Percentiles rank a stretch among this genome's conserved stretches.
Conservation (phyloP, 2,888 invertebrate species). For the Cantharis flavilabris region DNA sequence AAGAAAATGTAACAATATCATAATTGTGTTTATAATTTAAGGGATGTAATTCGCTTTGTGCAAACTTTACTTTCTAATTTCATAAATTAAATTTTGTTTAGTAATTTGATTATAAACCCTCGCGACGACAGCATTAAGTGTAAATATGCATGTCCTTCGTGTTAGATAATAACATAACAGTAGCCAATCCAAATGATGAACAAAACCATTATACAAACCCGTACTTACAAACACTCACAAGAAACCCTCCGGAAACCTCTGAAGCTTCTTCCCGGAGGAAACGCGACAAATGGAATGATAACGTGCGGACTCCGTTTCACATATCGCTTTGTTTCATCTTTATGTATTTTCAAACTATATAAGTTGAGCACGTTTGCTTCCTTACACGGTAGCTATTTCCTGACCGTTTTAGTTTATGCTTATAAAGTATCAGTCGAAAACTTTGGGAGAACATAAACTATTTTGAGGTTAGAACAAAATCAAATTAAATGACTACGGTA, state of each 20-base stretch:
- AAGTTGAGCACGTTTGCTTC: slow-evolving; percentile 45
- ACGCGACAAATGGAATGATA: slow-evolving; percentile 51
- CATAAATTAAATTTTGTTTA: slow-evolving; percentile 24
- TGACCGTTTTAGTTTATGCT: slow-evolving; percentile 34
- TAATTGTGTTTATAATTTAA: not conserved
- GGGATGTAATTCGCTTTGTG: slow-evolving; percentile 24
- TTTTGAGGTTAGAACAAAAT: not conserved
- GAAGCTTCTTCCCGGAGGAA: slow-evolving; percentile 42
- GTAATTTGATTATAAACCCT: slow-evolving; percentile 26
- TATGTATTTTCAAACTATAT: slow-evolving; percentile 51
- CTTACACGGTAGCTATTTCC: slow-evolving; percentile 54
- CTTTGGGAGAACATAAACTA: not conserved
- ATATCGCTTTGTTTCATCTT: slow-evolving; percentile 54
- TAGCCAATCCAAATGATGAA: slow-evolving; percentile 44
- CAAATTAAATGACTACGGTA: slow-evolving; percentile 26
- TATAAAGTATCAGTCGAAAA: not conserved
- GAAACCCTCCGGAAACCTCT: slow-evolving; percentile 41
- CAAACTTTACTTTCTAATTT: slow-evolving; percentile 32
- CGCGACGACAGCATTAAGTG: slow-evolving; percentile 25
- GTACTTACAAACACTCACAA: slow-evolving; percentile 39
- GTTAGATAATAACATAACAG: slow-evolving; percentile 53
- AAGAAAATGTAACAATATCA: not conserved
- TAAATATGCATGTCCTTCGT: slow-evolving; percentile 28
- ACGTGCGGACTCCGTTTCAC: slow-evolving; percentile 46
- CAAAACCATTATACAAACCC: slow-evolving; percentile 41